Evolutionary conservation across 2,888 invertebrate species (phyloP).

Genomic region (Metallyticus violacea): DNA sequence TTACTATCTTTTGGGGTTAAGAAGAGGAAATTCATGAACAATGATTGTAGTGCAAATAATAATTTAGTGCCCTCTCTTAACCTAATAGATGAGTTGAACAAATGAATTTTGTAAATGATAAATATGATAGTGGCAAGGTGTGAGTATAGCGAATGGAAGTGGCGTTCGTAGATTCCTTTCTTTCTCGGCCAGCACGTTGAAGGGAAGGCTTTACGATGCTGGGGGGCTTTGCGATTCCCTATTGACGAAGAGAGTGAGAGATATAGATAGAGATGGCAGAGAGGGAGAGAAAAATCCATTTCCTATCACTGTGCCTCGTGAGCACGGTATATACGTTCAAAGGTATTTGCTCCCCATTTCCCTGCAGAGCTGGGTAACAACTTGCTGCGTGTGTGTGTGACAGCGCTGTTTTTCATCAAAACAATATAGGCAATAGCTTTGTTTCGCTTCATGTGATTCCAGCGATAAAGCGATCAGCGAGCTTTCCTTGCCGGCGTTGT

Average conservation of each 20-base stretch:
- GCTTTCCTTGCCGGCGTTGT: not conserved
- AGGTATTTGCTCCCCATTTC: slow-evolving; percentile 27
- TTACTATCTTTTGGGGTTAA: too few relatives aligned
- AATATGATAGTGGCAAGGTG: too few relatives aligned
- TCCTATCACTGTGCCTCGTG: slow-evolving; percentile 20
- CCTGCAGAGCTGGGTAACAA: not conserved
- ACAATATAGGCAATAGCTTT: not conserved
- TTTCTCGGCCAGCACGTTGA: not conserved
- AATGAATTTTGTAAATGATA: too few relatives aligned
- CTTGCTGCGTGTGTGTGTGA: not conserved
- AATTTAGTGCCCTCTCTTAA: too few relatives aligned
- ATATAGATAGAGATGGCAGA: not conserved
- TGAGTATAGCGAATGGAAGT: too few relatives aligned
- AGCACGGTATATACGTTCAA: slow-evolving; percentile 17
- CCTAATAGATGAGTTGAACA: too few relatives aligned
- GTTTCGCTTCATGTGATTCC: not conserved
- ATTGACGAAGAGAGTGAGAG: not conserved
- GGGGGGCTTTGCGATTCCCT: not conserved
- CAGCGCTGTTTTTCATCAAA: not conserved
- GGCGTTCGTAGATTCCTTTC: too few relatives aligned
- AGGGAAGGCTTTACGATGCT: not conserved
- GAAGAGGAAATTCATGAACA: too few relatives aligned
- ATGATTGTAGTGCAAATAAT: too few relatives aligned
- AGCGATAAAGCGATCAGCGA: not conserved
- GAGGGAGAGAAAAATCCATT: slow-evolving; percentile 26